These are phyloP conservation scores for Escarpia spicata DNA, from an alignment of 2,888 invertebrate species.

Conservation along the genomic window DNA sequence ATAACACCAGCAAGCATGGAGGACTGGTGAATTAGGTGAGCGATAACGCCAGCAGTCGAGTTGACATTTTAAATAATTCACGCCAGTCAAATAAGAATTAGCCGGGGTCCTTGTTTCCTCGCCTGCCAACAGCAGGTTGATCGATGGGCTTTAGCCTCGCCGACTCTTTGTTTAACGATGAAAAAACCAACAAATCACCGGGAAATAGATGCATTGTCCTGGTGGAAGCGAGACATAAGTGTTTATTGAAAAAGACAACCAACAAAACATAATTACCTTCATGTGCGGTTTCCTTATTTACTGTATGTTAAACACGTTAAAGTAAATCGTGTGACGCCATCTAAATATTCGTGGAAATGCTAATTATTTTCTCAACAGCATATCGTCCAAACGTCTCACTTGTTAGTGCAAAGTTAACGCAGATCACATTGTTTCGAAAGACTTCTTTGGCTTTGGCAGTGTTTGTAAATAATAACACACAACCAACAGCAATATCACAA, in stretches of 20 bases:
- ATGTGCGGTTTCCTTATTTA: neutral
- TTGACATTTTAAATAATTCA: conserved; percentile 13
- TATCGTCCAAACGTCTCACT: too few relatives aligned
- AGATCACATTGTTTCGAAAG: neutral
- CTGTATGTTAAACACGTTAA: neutral
- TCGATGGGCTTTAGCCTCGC: conserved; percentile 3
- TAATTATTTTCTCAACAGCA: neutral
- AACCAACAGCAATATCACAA: too few relatives aligned
- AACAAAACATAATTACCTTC: neutral
- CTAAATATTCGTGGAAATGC: neutral
- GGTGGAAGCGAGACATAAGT: neutral
- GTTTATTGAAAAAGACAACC: neutral
- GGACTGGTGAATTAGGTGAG: neutral
- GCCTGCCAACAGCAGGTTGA: neutral
- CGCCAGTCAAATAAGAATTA: conserved; percentile 16
- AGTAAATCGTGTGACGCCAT: neutral
- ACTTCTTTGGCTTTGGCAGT: neutral
- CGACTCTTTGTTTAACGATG: neutral
- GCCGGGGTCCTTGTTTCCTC: conserved; percentile 3
- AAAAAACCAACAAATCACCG: neutral
- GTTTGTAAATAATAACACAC: neutral
- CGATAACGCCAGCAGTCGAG: neutral
- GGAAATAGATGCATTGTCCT: neutral
- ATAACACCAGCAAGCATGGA: neutral
- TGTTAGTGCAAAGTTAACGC: neutral